These are phyloP conservation scores for Iguana delicatissima DNA, from an alignment of 2,797 vertebrate species.

Conservation along the genomic window DNA sequence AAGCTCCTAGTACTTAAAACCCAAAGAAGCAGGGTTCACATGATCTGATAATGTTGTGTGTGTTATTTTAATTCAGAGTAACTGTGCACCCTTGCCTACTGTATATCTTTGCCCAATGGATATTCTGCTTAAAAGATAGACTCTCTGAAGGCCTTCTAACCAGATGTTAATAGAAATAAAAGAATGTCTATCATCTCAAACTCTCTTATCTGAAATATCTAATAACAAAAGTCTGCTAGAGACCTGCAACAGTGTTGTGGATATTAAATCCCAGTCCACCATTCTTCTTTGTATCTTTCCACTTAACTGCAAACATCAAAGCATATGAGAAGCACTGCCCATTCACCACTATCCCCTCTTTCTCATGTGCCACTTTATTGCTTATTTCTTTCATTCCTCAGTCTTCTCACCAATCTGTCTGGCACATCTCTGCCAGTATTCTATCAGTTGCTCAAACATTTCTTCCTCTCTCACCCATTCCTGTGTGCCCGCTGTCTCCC, in stretches of 20 bases:
- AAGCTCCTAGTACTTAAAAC: neutral
- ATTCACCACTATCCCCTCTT: neutral
- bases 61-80: neutral
- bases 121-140: neutral
- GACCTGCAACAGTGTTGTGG: neutral
- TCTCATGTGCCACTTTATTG: neutral
- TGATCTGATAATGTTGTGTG: no score
- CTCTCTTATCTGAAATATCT: conserved; percentile 9
- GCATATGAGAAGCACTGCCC: neutral
- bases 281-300: neutral
- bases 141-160: neutral
- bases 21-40: neutral
- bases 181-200: neutral
- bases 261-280: neutral
- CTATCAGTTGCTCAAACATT: neutral
- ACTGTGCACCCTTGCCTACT: neutral
- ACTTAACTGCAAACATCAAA: neutral
- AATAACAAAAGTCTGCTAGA: neutral
- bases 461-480: no score
- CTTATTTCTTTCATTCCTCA: neutral
- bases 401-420: neutral
- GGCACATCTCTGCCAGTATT: neutral
- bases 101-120: neutral
- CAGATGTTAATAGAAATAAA: neutral
- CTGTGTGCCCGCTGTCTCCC: neutral